Percentiles rank a stretch among this genome's conserved stretches.
These are phyloP conservation scores for Rhegmatorhina hoffmannsi DNA, from an alignment of 2,113 vertebrate genomes.

Conservation along the genomic window DNA sequence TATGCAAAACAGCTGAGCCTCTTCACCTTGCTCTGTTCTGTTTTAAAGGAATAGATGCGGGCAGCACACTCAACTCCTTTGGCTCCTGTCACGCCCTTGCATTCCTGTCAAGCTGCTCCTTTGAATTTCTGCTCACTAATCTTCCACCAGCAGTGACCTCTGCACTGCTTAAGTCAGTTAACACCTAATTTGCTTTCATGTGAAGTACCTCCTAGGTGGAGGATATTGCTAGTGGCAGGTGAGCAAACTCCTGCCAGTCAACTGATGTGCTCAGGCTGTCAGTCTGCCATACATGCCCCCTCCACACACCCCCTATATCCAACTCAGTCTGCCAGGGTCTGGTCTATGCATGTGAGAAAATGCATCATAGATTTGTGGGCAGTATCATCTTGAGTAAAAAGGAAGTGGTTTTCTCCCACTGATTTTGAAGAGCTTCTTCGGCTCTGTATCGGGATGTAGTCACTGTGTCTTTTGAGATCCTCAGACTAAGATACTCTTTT, in stretches of 20 bases:
- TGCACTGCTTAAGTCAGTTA: constrained; percentile 43
- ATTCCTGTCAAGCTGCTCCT: constrained; percentile 50
- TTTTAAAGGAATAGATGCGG: constrained; percentile 15
- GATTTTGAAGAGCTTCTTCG: neutral
- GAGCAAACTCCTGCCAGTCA: neutral
- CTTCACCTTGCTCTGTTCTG: neutral
- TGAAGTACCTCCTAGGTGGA: constrained; percentile 10
- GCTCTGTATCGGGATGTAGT: neutral
- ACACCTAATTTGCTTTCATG: constrained; percentile 61
- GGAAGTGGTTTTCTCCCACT: neutral
- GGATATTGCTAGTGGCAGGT: constrained; percentile 10
- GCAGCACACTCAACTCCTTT: neutral
- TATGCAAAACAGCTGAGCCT: constrained; percentile 43
- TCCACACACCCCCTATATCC: neutral
- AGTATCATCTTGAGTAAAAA: neutral
- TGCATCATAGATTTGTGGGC: fast-evolving
- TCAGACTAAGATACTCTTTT: neutral
- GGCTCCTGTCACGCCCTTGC: neutral
- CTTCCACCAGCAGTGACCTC: constrained; percentile 59
- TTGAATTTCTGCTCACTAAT: constrained; percentile 27
- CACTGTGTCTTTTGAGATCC: neutral
- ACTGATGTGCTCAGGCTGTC: neutral
- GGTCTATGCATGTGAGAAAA: neutral
- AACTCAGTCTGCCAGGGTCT: neutral
- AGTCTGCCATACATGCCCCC: neutral